Evolutionary conservation across 2,888 invertebrate genomes (phyloP).

Genomic region (Cyrtodaria siliqua): DNA sequence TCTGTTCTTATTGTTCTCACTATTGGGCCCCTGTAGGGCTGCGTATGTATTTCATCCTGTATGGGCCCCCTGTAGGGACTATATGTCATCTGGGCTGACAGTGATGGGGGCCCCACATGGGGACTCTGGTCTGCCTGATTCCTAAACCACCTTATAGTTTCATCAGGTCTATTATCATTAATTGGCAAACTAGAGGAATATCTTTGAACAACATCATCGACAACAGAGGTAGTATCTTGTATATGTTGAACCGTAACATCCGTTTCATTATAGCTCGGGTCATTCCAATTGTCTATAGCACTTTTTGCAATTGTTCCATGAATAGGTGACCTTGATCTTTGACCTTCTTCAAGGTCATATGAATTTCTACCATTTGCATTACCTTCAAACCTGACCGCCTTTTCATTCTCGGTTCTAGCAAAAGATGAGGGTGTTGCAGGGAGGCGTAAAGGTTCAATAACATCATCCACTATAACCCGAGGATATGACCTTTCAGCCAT

Average conservation of each 20-base stretch:
- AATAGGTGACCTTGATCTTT: constrained; percentile 46
- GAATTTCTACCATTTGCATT: constrained; percentile 1
- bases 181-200: constrained; percentile 22
- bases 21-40: constrained; percentile 56
- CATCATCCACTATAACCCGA: constrained; percentile 45
- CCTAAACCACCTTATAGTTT: not conserved
- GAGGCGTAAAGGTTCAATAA: constrained; percentile 50
- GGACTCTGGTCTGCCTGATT: not conserved
- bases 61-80: constrained; percentile 56
- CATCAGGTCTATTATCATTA: constrained; percentile 12
- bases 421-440: constrained; percentile 6
- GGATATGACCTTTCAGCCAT: constrained; percentile 51
- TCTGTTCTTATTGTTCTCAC: constrained; percentile 55
- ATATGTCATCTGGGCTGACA: constrained; percentile 51
- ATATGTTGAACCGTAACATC: constrained; percentile 21
- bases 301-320: constrained; percentile 9
- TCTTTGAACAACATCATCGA: constrained; percentile 10
- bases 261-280: constrained; percentile 21
- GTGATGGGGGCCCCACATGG: constrained; percentile 26
- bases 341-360: constrained; percentile 20
- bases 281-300: constrained; percentile 18
- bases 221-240: not conserved
- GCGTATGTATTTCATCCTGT: constrained; percentile 60
- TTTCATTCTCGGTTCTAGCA: not conserved
- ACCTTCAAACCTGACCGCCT: constrained; percentile 24